Evolutionary conservation across 2,113 vertebrate genomes (phyloP), one percentile per base, ranked within the genome.

Genomic region (Excalfactoria chinensis): DNA sequence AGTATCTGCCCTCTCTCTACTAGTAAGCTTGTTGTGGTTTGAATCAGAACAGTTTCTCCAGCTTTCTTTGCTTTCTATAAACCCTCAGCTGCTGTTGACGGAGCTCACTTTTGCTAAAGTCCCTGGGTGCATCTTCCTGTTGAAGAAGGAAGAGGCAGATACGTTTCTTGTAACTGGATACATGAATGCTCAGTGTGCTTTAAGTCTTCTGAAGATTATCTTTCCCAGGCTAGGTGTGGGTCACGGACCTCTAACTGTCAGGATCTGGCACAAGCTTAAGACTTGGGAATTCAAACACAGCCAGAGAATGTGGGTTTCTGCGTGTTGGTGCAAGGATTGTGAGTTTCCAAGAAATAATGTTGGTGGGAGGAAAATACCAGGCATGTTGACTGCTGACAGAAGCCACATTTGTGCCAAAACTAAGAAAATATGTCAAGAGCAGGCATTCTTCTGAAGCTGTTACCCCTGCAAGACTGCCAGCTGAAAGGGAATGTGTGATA

Each of bases 281-380:
- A 66, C 41, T 69, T 79, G 90, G 40, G 79, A 96, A 92, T 91
- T 89, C 81, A 94, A 91, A 90, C 76, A 77, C 67, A 90, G 84
- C 79, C 88, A 84, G 86, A 68, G 86, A 89, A 95, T 34, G 79
- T 91, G 93, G 69, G 73, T 77, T 83, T 90, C 82, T 89, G 76
- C n/a, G 3, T 90, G 92, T 71, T 89, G 81, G 53, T 90, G 64
- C 85, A 95, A 95, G 51, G 86, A 97, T 84, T 95, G 85, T 72
- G 82, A 70, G 76, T 92, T 96, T 93, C 84, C 84, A 92, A 96
- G 95, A 95, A 95, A 85, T 84, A 78, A 93, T 72, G 44, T 25
- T 44, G 40, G 78, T 87, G 72, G 91, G 84, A 92, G 88, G 95
- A 90, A 92, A 90, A 84, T 94, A 80, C 71, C 58, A 92, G 46